Base-by-base conservation (phyloP, 2,888 invertebrate species). In the Muscina levida region DNA sequence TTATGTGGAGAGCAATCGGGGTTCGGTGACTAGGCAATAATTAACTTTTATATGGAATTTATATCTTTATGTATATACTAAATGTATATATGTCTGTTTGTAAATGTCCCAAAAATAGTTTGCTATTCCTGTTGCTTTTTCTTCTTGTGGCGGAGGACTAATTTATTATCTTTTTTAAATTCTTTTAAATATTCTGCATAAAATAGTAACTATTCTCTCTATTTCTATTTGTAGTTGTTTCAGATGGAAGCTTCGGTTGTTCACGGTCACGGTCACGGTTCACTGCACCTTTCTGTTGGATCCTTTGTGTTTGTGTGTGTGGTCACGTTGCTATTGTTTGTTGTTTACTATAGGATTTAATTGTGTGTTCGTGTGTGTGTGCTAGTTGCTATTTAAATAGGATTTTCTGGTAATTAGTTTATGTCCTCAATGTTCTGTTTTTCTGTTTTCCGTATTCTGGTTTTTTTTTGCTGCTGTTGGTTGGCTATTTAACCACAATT, bases 141-240 rank as follows among this genome's bases (percentile, higher is more conserved):
- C 31, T 31, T 31, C 8, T 3, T 31, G 3, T 31, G 3, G 8
- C 62, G 62, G 62, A 42, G 62, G 62, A 39, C 56, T 53, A n/a
- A 39, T 66, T 46, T 26, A 44, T 67, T 39, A 31, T 5, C 56
- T 71, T 59, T 11, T 39, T 71, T 46, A 72, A 53, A 56, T 72
- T 48, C 57, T 48, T 22, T 68, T 68, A 31, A 68, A 59, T 74
- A 56, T 59, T 31, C 48, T 65, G 72, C 48, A 57, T 70, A 83
- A 83, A 82, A 82, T 83, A 83, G 83, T 83, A 83, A 82, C 81
- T 83, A 26, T 79, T 26, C 57, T 57, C 62, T n/a, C 10, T 15
- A 46, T 66, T 59, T 24, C 19, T 70, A 62, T 62, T 51, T 56
- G 6, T 70, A 70, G 42, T 79, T 59, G 68, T 67, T 67, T 68